Percentiles rank a stretch among this genome's conserved stretches.
These are phyloP conservation scores for Autographa gamma DNA, from an alignment of 2,888 invertebrate genomes.

Conservation along the genomic window DNA sequence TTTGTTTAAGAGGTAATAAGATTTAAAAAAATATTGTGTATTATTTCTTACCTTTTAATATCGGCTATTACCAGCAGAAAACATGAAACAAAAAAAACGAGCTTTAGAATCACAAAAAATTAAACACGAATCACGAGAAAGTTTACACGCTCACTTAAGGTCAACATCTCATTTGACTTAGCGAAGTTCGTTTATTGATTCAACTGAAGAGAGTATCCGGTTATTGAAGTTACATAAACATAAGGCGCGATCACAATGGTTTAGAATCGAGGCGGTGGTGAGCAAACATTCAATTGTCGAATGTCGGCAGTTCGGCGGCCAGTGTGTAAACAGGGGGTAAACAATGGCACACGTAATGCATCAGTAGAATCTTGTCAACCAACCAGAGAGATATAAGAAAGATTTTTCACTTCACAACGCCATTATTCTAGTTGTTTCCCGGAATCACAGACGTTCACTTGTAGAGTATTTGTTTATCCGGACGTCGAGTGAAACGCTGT, in stretches of 20 bases:
- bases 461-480: slow-evolving; percentile 23
- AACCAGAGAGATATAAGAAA: slow-evolving; percentile 62
- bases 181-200: slow-evolving; percentile 35
- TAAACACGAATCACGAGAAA: not conserved
- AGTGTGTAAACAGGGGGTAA: slow-evolving; percentile 65
- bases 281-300: slow-evolving; percentile 81
- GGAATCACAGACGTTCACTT: slow-evolving; percentile 40
- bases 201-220: slow-evolving; percentile 40
- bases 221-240: slow-evolving; percentile 69
- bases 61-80: not conserved
- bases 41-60: too few species aligned
- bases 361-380: slow-evolving; percentile 27
- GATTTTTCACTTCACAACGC: slow-evolving; percentile 47
- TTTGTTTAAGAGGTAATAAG: too few species aligned
- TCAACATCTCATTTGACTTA: slow-evolving; percentile 21
- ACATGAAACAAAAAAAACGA: not conserved
- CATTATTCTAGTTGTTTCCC: slow-evolving; percentile 50
- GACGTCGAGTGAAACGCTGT: not conserved
- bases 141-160: not conserved
- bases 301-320: slow-evolving; percentile 50
- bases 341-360: slow-evolving; percentile 54
- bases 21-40: too few species aligned
- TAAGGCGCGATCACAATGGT: slow-evolving; percentile 75
- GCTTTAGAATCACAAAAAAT: not conserved
- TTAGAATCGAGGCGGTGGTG: slow-evolving; percentile 68